Base-by-base conservation (phyloP, 2,888 invertebrate species). In the Volucella inflata region DNA sequence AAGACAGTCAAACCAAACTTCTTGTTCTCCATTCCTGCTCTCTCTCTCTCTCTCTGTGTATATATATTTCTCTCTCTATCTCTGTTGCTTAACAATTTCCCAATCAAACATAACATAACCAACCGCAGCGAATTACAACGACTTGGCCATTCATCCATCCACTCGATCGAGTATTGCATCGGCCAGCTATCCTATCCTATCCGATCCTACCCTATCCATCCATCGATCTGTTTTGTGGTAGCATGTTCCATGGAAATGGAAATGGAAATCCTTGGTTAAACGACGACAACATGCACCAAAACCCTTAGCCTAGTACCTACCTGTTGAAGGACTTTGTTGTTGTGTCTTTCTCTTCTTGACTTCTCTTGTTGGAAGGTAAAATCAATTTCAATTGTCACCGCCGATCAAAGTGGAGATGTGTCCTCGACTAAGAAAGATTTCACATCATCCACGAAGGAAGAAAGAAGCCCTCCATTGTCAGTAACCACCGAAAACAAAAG, bases 341-440 rank as follows among this genome's bases (percentile, higher is more conserved):
- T 50, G 42, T 51, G 36, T 67, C 21, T 64, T 44, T 14, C 14
- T 16, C 8, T 62, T 36, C n/a, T 59, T 40, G 42, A 38, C 74
- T 57, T 64, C 36, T 30, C n/a, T 48, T 12, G 16, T 70, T 59
- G 50, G 42, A 67, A 64, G 62, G 72, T 72, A 79, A 83, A 87
- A 87, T 87, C 76, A 83, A 87, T 87, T 87, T 87, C 87, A 87
- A 87, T 87, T 87, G 87, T 87, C 87, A 87, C 87, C 79, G 81
- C 74, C 75, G 83, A 83, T 87, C 83, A 87, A 83, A 79, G 78
- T 78, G 74, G 75, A 87, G 79, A 87, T 79, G 74, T 83, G 83
- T 87, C 79, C 82, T 40, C 70, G 60, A 68, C 44, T 75, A 82
- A 87, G 59, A 82, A 77, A 85, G 80, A 80, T 76, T 85, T 85